A percentile compares a stretch with the other conserved stretches of the same genome.
Conservation (phyloP, 2,113 vertebrate genomes). For the Geothlypis trichas region DNA sequence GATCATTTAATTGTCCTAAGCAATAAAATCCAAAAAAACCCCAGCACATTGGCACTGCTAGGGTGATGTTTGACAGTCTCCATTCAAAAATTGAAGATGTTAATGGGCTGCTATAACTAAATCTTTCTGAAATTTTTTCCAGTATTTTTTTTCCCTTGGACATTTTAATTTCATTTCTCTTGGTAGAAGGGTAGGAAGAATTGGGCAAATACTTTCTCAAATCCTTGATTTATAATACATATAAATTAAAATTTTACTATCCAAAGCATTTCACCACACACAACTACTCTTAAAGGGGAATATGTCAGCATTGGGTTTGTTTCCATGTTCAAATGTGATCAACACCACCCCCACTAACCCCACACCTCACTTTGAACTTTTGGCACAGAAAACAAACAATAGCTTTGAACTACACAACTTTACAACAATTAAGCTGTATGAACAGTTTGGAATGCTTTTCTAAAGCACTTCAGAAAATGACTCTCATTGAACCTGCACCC, state of each 20-base stretch:
- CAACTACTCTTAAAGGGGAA: background rate
- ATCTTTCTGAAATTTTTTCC: background rate
- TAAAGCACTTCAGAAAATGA: slow-evolving; percentile 29
- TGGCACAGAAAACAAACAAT: background rate
- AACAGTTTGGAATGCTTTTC: background rate
- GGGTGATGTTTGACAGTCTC: background rate
- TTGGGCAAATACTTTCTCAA: background rate
- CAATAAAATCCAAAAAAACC: background rate
- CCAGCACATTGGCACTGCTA: background rate
- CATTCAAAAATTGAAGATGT: background rate
- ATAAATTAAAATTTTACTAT: background rate
- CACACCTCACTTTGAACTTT: background rate
- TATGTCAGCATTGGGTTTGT: background rate
- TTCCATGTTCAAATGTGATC: background rate
- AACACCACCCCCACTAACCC: background rate
- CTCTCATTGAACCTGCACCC: background rate
- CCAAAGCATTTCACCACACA: background rate
- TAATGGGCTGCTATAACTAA: background rate
- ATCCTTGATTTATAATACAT: background rate
- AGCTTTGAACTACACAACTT: background rate
- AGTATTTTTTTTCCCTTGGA: background rate
- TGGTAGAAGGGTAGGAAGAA: background rate
- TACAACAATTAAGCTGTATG: background rate
- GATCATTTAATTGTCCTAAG: background rate
- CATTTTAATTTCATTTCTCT: background rate